These are phyloP conservation scores for Microtus oregoni DNA, from an alignment of 2,113 vertebrate genomes.

Conservation along the genomic window DNA sequence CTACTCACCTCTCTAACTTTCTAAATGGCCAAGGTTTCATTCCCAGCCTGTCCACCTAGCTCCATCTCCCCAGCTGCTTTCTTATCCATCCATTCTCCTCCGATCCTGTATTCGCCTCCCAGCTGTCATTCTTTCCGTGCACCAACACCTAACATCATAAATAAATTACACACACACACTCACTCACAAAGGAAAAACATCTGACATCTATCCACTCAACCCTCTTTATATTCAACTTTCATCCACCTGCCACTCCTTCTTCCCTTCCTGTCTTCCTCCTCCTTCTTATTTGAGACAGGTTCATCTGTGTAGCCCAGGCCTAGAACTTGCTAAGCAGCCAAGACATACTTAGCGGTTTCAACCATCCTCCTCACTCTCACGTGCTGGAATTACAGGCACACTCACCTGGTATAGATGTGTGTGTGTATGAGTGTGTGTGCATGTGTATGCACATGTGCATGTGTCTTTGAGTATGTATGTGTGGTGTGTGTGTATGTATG, in stretches of 20 bases:
- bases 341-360: no score
- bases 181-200: not conserved
- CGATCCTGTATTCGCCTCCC: not conserved
- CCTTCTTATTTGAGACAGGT: not conserved
- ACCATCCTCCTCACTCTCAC: not conserved
- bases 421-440: not conserved
- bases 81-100: no score
- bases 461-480: not conserved
- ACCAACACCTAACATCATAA: not conserved
- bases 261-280: not conserved
- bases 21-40: not conserved
- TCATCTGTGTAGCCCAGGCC: not conserved
- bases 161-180: not conserved
- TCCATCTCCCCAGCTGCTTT: not conserved
- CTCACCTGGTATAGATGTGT: not conserved
- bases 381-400: not conserved
- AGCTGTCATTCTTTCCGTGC: no score
- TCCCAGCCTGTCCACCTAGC: not conserved
- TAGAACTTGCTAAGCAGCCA: no score
- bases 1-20: not conserved
- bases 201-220: not conserved
- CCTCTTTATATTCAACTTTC: not conserved
- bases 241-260: not conserved
- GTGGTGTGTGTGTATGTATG: not conserved
- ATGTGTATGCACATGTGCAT: not conserved